phyloP scores from a whole-genome alignment of 2,888 invertebrate species.

The Lymantria monacha region DNA sequence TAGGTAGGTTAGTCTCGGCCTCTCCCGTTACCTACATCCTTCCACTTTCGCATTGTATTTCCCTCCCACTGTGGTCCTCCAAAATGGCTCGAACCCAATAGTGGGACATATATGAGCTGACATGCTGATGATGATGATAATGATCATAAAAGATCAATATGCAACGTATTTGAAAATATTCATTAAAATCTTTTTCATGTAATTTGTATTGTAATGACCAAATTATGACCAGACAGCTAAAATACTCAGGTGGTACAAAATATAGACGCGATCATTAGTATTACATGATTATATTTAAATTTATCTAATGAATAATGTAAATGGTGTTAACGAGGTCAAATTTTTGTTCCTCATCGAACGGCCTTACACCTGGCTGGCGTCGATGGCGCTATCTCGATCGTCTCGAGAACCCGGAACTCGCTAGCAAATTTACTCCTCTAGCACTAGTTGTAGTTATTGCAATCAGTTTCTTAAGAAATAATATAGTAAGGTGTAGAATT shows the following conservation, averaged over 20 bases:
- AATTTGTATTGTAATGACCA: no score
- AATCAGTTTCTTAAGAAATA: background rate
- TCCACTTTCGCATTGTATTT: no score
- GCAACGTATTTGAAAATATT: no score
- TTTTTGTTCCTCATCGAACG: conserved; percentile 39
- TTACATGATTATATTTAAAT: conserved; percentile 30
- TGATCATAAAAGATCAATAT: no score
- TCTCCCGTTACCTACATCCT: no score
- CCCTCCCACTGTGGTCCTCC: no score
- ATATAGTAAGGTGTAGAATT: no score
- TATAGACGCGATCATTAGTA: conserved; percentile 28
- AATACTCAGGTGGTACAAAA: conserved; percentile 52
- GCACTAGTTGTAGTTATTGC: conserved; percentile 11
- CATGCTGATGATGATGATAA: no score
- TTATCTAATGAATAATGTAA: conserved; percentile 47
- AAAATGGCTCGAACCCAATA: no score
- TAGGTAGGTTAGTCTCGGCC: no score
- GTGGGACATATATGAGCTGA: no score
- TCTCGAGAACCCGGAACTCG: conserved; percentile 46
- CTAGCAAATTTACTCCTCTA: conserved; percentile 2
- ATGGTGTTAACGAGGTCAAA: conserved; percentile 48
- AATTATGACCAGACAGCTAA: conserved; percentile 4
- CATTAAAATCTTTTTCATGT: no score
- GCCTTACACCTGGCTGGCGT: conserved; percentile 50
- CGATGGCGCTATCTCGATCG: conserved; percentile 45